phyloP scores from a whole-genome alignment of 2,888 invertebrate genomes.

The Zygothrica quintamaculata region DNA sequence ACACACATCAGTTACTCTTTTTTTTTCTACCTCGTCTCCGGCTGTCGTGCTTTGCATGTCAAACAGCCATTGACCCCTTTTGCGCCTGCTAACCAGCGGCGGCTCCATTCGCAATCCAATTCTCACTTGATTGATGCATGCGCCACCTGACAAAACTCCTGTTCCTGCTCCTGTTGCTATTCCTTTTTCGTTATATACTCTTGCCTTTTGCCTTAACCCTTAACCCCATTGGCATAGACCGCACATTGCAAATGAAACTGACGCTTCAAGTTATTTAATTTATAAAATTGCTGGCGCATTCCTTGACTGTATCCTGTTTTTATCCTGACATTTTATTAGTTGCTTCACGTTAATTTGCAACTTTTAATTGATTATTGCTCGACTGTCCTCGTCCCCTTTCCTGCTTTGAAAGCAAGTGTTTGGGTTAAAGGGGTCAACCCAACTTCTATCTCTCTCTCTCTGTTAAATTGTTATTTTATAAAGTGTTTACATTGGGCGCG shows the following conservation, averaged over 20 bases:
- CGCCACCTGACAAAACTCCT: constrained; percentile 66
- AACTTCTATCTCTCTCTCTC: too few species aligned
- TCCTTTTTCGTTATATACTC: too few species aligned
- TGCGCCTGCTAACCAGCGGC: constrained; percentile 42
- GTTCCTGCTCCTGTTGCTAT: neutral
- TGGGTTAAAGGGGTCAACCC: too few species aligned
- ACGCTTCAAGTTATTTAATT: constrained; percentile 81
- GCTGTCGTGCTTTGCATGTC: constrained; percentile 77
- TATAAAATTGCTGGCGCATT: constrained; percentile 71
- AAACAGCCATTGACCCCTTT: constrained; percentile 82
- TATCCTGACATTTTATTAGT: constrained; percentile 63
- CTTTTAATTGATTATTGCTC: constrained; percentile 77
- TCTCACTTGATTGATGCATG: constrained; percentile 80
- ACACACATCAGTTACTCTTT: too few species aligned
- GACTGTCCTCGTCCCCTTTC: constrained; percentile 8
- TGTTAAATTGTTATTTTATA: constrained; percentile 70
- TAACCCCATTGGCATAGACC: constrained; percentile 6
- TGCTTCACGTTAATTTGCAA: constrained; percentile 65
- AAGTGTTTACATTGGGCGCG: constrained; percentile 71
- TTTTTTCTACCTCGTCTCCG: constrained; percentile 4
- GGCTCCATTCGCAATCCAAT: constrained; percentile 73
- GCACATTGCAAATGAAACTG: constrained; percentile 45
- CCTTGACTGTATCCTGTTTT: constrained; percentile 20
- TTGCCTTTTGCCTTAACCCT: neutral
- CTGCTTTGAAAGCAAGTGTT: too few species aligned